Conservation (phyloP, 2,888 invertebrate species). For the Protodeltote pygarga region DNA sequence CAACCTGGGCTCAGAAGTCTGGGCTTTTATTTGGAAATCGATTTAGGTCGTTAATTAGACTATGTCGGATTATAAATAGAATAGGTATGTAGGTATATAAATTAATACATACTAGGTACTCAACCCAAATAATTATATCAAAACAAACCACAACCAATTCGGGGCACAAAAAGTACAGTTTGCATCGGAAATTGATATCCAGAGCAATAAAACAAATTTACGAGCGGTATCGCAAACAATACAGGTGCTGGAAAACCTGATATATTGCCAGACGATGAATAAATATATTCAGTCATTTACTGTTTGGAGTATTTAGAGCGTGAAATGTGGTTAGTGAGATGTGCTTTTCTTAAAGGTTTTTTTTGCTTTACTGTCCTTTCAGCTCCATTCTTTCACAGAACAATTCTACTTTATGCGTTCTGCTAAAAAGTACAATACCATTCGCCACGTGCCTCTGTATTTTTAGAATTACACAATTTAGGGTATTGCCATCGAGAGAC, state of each 20-base stretch:
- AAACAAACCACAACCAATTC: constrained; percentile 26
- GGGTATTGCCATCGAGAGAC: no score
- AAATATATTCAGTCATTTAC: constrained; percentile 26
- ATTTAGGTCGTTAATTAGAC: no score
- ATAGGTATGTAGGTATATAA: no score
- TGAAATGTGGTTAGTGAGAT: neutral
- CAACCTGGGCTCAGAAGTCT: no score
- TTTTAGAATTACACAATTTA: no score
- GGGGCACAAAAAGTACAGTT: constrained; percentile 32
- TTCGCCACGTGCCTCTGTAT: no score
- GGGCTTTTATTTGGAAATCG: no score
- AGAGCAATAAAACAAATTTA: constrained; percentile 64
- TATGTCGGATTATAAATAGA: neutral
- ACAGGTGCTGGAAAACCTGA: constrained; percentile 48
- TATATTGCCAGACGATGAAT: constrained; percentile 45
- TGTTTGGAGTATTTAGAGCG: constrained; percentile 13
- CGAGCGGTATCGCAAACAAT: constrained; percentile 54
- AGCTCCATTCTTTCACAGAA: neutral
- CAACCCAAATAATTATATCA: constrained; percentile 17
- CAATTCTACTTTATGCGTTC: no score
- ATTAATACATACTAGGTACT: constrained; percentile 10
- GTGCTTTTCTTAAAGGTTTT: neutral
- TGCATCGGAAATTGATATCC: constrained; percentile 50
- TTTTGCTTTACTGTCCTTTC: neutral
- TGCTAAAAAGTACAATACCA: no score